Evolutionary conservation across 2,113 vertebrate genomes (phyloP), one percentile per base, ranked within the genome.

Genomic region (Sigmodon hispidus): DNA sequence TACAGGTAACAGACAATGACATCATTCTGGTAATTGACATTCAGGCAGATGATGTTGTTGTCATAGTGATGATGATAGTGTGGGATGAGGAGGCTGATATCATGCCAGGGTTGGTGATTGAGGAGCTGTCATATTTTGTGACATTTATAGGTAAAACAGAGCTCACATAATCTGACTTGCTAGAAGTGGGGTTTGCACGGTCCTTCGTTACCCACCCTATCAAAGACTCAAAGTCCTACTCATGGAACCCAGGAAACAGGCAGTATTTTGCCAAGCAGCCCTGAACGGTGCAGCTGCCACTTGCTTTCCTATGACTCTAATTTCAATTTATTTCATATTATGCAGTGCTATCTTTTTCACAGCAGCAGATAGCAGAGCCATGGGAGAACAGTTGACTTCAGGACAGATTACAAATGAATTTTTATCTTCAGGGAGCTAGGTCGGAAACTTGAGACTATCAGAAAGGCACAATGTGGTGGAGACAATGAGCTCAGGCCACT

Each of bases 361-460:
- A 84, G 73, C 6, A 52, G 84, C 52, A 94, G 95, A 95, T 55
- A 97, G 93, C 87, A 86, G 45, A 29, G 34, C 57, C 45, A 65
- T 2, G 70, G 86, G 97, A 94, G 88, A 97, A 61, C 63, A 96
- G 84, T 63, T 36, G 65, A 94, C 85, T 95, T 96, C 89, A n/a
- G 93, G 96, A 97, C 87, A 97, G 76, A 93, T 94, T 84, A 92
- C 69, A 96, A 96, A 93, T 95, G 95, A 95, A 94, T 80, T 93
- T 97, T 90, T 90, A 95, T 92, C 96, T 97, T 94, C 93, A 93
- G 89, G 88, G 21, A 96, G 79, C 55, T 0, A 0, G 89, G 92
- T 0, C 36, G 45, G 96, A 97, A 98, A 97, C 92, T 84, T 95
- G 94, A 3, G 10, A 97, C 69, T 97, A 76, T 93, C 73, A 55